Conservation (phyloP, 2,888 invertebrate species). For the Pasiphila rectangulata region DNA sequence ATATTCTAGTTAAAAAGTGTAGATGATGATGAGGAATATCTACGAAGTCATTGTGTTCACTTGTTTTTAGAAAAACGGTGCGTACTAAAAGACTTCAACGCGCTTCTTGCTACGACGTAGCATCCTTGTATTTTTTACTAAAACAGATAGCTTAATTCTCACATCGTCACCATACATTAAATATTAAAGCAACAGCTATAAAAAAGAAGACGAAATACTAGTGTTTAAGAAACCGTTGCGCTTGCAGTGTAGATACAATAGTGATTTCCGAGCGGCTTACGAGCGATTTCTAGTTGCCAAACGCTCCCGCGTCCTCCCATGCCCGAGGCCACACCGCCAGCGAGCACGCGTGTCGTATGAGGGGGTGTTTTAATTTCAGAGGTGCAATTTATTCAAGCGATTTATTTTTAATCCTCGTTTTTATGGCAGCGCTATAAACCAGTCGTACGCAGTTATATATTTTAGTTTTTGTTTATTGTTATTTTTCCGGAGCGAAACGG, state of each 20-base stretch:
- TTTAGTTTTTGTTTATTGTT: conserved; percentile 46
- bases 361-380: conserved; percentile 80
- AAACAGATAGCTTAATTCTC: no score
- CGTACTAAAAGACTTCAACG: conserved; percentile 14
- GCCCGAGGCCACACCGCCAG: conserved; percentile 33
- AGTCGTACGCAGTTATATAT: conserved; percentile 67
- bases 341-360: conserved; percentile 71
- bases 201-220: no score
- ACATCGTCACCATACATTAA: no score
- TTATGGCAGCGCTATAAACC: conserved; percentile 77
- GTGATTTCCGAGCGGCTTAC: no score
- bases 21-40: no score
- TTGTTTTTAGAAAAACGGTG: neutral
- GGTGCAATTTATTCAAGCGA: conserved; percentile 81
- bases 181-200: no score
- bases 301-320: conserved; percentile 39
- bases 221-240: no score
- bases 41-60: no score
- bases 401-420: conserved; percentile 81
- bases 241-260: no score
- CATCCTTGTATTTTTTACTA: neutral
- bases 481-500: conserved; percentile 20
- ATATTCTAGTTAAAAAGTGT: no score
- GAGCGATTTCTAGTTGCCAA: no score
- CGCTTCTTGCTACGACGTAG: conserved; percentile 11